These are phyloP conservation scores for Chelonia mydas DNA, from an alignment of 2,797 vertebrate species.

Conservation along the genomic window DNA sequence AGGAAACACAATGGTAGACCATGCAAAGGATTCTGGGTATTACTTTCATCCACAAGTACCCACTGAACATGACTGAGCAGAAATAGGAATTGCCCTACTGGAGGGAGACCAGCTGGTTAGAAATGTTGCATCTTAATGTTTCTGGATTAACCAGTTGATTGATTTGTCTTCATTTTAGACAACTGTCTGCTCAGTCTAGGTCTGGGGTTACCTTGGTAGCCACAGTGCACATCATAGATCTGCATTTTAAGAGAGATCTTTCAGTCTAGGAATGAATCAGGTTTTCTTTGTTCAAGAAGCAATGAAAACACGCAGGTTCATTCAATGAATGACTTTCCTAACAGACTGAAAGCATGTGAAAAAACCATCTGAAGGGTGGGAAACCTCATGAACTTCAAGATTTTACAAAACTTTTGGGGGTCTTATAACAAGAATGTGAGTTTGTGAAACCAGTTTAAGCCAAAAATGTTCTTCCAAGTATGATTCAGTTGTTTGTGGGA, in stretches of 20 bases:
- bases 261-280: conserved; percentile 10
- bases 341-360: neutral
- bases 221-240: neutral
- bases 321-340: conserved; percentile 12
- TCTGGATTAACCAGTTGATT: neutral
- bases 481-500: neutral
- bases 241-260: neutral
- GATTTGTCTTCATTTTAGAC: neutral
- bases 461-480: neutral
- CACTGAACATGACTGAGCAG: neutral
- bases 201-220: neutral
- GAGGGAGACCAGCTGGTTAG: neutral
- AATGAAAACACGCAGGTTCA: neutral
- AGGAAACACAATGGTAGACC: neutral
- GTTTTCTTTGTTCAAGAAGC: neutral
- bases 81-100: neutral
- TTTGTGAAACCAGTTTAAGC: neutral
- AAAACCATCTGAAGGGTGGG: neutral
- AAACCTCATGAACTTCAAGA: neutral
- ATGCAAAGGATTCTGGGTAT: neutral
- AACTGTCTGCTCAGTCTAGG: neutral
- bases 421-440: neutral
- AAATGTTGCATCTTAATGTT: neutral
- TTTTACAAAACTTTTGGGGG: conserved; percentile 2
- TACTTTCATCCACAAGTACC: neutral